Evolutionary conservation across 2,113 vertebrate species (phyloP).

Genomic region (Anas platyrhynchos): DNA sequence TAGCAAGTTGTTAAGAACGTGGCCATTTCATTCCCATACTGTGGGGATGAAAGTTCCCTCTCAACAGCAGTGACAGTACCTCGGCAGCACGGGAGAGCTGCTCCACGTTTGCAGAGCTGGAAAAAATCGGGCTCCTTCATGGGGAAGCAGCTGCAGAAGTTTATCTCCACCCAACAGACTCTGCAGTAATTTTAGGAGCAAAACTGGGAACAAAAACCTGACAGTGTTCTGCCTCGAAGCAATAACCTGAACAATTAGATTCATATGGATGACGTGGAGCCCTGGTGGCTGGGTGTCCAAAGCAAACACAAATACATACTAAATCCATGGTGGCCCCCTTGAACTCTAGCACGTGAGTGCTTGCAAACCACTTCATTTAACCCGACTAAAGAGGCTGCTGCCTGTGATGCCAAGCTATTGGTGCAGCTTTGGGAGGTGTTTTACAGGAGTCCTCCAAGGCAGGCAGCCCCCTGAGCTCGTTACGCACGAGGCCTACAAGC

Average conservation of each 20-base stretch:
- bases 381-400: neutral
- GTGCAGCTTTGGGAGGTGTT: neutral
- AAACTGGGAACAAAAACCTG: neutral
- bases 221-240: neutral
- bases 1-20: neutral
- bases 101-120: neutral
- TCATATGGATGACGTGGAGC: neutral
- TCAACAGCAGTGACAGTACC: neutral
- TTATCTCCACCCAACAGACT: neutral
- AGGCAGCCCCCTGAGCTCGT: neutral
- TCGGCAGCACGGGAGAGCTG: neutral
- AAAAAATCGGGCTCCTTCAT: neutral
- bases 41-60: neutral
- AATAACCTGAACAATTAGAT: neutral
- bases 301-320: neutral
- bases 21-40: neutral
- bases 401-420: fast-evolving
- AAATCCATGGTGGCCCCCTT: neutral
- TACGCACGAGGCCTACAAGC: neutral
- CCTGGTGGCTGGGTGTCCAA: neutral
- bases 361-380: neutral
- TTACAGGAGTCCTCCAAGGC: neutral
- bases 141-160: neutral
- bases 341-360: fast-evolving
- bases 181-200: neutral